Conservation (phyloP, 1,140 invertebrate species). For the Drosophila ficusphila region DNA sequence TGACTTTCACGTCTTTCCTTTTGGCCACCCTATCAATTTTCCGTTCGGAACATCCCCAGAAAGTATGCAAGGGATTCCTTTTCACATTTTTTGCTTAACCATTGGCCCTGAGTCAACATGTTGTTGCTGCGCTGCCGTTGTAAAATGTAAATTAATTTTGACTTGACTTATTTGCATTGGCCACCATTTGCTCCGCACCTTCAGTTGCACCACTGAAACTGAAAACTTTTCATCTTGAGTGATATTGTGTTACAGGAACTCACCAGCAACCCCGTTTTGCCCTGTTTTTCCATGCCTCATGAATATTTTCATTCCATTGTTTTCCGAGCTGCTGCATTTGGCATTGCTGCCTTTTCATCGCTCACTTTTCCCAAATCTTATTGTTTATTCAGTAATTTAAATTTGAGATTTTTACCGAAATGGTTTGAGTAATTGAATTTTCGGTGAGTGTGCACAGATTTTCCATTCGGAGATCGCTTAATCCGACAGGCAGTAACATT, state of each 20-base stretch:
- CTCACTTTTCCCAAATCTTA: slow-evolving; percentile 63
- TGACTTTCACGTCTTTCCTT: slow-evolving; percentile 9
- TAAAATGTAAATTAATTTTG: slow-evolving; percentile 69
- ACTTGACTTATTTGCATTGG: slow-evolving; percentile 68
- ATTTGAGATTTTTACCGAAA: slow-evolving; percentile 38
- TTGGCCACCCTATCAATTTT: slow-evolving; percentile 43
- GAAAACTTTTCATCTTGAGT: slow-evolving; percentile 59
- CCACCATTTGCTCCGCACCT: neutral
- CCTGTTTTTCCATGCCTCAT: slow-evolving; percentile 7
- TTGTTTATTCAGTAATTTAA: slow-evolving; percentile 83
- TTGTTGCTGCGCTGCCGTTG: slow-evolving; percentile 21
- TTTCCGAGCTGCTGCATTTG: slow-evolving; percentile 47
- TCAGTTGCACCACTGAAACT: slow-evolving; percentile 42
- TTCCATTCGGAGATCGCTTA: slow-evolving; percentile 28
- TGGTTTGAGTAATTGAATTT: slow-evolving; percentile 74
- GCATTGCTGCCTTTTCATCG: slow-evolving; percentile 25
- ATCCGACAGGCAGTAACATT: slow-evolving; percentile 33
- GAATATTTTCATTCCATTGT: slow-evolving; percentile 67
- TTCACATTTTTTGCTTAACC: slow-evolving; percentile 23
- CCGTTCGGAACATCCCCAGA: slow-evolving; percentile 37
- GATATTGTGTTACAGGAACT: slow-evolving; percentile 60
- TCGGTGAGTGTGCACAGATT: slow-evolving; percentile 13
- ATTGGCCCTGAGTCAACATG: slow-evolving; percentile 28
- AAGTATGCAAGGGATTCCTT: slow-evolving; percentile 39
- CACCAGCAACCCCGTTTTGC: slow-evolving; percentile 3